Evolutionary conservation across 2,888 invertebrate species (phyloP).

Genomic region (Rhagophthalmus giganteus): DNA sequence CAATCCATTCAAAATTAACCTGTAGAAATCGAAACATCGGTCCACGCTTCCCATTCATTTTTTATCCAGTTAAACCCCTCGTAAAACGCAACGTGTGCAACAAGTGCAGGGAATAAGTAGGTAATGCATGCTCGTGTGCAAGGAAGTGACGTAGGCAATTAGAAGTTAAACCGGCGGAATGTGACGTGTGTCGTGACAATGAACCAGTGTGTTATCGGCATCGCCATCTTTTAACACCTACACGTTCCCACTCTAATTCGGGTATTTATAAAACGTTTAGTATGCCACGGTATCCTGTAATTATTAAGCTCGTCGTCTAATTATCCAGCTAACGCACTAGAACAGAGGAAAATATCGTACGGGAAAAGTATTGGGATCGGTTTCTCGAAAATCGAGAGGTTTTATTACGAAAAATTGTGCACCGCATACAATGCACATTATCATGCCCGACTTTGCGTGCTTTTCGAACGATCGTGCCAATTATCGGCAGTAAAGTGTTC

Average conservation of each 20-base stretch:
- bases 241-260: constrained; percentile 41
- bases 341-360: constrained; percentile 1
- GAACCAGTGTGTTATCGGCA: constrained; percentile 38
- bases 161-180: constrained; percentile 38
- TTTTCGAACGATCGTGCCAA: constrained; percentile 48
- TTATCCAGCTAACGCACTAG: constrained; percentile 4
- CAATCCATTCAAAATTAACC: neutral
- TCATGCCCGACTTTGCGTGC: constrained; percentile 44
- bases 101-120: constrained; percentile 17
- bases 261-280: constrained; percentile 43
- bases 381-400: constrained; percentile 3
- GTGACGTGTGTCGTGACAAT: constrained; percentile 42
- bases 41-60: no score
- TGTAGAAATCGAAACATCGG: neutral
- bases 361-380: neutral
- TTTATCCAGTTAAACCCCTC: no score
- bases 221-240: constrained; percentile 39
- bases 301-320: constrained; percentile 23
- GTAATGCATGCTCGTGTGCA: constrained; percentile 12
- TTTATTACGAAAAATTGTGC: constrained; percentile 12
- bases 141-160: constrained; percentile 39
- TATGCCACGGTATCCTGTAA: constrained; percentile 38
- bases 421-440: constrained; percentile 27
- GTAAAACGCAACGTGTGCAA: constrained; percentile 5
- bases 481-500: constrained; percentile 49